phyloP scores from a whole-genome alignment of 2,888 invertebrate species.

The Drosophila multiciliata region DNA sequence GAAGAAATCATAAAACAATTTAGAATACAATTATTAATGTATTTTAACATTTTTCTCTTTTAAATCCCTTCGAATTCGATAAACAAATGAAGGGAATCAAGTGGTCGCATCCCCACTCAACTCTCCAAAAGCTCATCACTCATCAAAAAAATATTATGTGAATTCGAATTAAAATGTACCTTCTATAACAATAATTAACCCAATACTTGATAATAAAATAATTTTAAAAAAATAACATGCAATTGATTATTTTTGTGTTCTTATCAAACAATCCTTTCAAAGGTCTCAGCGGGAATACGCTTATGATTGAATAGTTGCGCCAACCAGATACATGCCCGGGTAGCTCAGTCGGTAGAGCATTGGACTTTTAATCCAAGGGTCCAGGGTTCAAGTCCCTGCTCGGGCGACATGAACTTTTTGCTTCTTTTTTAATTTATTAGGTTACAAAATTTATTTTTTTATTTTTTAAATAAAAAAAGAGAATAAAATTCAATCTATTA shows the following conservation, averaged over 20 bases:
- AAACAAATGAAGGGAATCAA: background rate
- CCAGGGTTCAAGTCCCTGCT: conserved; percentile 85
- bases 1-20: conserved; percentile 28
- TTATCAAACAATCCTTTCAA: background rate
- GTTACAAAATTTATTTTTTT: background rate
- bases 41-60: background rate
- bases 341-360: conserved; percentile 86
- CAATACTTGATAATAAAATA: background rate
- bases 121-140: background rate
- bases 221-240: background rate
- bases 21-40: background rate
- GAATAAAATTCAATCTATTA: background rate
- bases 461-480: background rate
- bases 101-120: background rate
- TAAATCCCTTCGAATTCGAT: background rate
- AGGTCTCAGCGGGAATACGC: too few species aligned
- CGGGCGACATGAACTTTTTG: conserved; percentile 68
- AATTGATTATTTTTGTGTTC: background rate
- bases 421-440: background rate
- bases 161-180: background rate
- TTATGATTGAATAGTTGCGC: background rate
- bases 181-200: background rate
- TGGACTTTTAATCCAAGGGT: conserved; percentile 86
- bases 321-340: conserved; percentile 23
- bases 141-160: background rate